phyloP scores from a whole-genome alignment of 2,888 invertebrate species.

The Fragum sueziense region DNA sequence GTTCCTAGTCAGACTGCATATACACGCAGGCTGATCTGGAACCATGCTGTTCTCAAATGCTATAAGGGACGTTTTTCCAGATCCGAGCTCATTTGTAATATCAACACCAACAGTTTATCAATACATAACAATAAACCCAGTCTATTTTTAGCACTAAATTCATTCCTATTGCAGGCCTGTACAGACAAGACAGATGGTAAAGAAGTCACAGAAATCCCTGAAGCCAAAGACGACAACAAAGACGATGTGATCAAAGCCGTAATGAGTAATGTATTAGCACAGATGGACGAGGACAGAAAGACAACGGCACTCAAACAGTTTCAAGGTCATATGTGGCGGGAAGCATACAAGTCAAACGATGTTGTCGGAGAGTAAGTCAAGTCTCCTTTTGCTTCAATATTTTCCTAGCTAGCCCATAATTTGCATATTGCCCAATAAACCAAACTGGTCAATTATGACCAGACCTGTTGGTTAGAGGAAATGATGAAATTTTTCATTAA shows the following conservation, averaged over 20 bases:
- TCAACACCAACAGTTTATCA: no score
- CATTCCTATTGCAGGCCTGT: conserved; percentile 44
- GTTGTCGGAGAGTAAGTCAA: conserved; percentile 95
- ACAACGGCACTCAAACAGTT: conserved; percentile 91
- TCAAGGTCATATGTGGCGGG: conserved; percentile 95
- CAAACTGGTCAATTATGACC: no score
- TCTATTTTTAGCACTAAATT: no score
- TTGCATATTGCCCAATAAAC: no score
- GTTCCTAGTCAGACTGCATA: no score
- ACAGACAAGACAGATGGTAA: conserved; percentile 83
- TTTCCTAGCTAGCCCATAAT: neutral
- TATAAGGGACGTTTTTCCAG: no score
- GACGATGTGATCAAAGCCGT: conserved; percentile 85
- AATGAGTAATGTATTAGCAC: conserved; percentile 89
- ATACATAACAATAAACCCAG: no score
- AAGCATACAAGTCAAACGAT: conserved; percentile 90
- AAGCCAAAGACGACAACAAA: conserved; percentile 65
- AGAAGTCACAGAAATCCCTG: conserved; percentile 82
- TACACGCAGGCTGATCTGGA: no score
- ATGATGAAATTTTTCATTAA: no score
- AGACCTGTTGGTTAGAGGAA: no score
- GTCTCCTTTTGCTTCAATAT: neutral
- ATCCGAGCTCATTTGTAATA: no score
- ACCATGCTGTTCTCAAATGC: no score
- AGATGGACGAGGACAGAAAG: conserved; percentile 92